Conservation (phyloP, 1,140 invertebrate genomes). For the Polyergus mexicanus region DNA sequence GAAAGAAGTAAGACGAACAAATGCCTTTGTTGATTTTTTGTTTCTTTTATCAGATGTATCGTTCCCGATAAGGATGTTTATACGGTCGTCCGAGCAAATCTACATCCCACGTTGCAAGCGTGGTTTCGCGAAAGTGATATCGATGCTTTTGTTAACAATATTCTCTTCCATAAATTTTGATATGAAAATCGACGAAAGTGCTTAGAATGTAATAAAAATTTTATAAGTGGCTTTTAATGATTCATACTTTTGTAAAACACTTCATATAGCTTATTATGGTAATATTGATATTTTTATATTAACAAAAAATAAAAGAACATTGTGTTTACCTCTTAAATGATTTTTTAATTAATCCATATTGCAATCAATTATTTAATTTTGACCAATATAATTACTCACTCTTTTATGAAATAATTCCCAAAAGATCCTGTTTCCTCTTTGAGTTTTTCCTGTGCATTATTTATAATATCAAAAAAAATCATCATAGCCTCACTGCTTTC, state of each 20-base stretch:
- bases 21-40: conserved; percentile 12
- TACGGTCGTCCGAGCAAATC: conserved; percentile 65
- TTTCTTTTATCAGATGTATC: conserved; percentile 75
- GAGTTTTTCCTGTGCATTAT: conserved; percentile 74
- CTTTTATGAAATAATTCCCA: conserved; percentile 85
- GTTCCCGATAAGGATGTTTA: conserved; percentile 75
- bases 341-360: neutral
- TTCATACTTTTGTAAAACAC: neutral
- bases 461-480: conserved; percentile 72
- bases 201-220: neutral
- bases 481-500: conserved; percentile 74
- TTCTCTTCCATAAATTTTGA: conserved; percentile 76
- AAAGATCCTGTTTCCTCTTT: conserved; percentile 79
- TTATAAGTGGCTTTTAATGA: neutral
- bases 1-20: neutral
- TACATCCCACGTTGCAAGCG: conserved; percentile 79
- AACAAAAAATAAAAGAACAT: neutral
- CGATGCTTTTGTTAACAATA: conserved; percentile 74
- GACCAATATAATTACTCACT: conserved; percentile 75
- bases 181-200: neutral
- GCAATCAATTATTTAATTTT: neutral
- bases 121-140: conserved; percentile 80
- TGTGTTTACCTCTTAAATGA: neutral
- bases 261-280: neutral
- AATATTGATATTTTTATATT: neutral